Percentiles rank a stretch among this genome's conserved stretches.
Conservation (phyloP, 2,888 invertebrate genomes). For the Rhimphoctona megacephalus region DNA sequence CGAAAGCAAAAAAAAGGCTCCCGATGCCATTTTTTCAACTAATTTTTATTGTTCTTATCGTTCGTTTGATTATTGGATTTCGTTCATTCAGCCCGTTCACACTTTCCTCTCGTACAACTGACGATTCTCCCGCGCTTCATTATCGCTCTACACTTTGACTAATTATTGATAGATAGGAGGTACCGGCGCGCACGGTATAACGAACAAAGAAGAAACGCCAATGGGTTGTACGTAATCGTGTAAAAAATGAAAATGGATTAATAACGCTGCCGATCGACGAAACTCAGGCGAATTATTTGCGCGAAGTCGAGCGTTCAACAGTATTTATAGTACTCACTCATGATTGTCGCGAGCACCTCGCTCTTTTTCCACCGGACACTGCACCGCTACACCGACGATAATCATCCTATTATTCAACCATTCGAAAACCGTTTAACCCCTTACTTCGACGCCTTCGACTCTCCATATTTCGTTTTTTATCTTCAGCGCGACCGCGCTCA, state of each 20-base stretch:
- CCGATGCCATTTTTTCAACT: background rate
- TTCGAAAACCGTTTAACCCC: background rate
- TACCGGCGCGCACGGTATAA: background rate
- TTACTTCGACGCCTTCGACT: background rate
- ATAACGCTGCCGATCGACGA: background rate
- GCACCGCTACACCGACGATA: background rate
- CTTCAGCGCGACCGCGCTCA: background rate
- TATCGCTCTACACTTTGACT: background rate
- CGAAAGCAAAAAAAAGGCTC: background rate
- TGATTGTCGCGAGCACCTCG: background rate
- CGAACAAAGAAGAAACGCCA: background rate
- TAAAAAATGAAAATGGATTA: background rate
- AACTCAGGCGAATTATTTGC: background rate
- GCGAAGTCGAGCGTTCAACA: background rate
- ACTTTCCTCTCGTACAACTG: background rate
- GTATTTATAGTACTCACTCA: background rate
- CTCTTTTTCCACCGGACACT: background rate
- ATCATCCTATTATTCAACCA: constrained; percentile 13
- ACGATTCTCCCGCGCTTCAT: background rate
- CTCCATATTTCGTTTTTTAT: background rate
- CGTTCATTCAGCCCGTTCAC: background rate
- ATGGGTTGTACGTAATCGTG: background rate
- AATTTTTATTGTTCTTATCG: background rate
- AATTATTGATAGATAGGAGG: background rate
- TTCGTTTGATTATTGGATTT: background rate